Evolutionary conservation across 2,797 vertebrate species (phyloP).

Genomic region (Podarcis siculus): DNA sequence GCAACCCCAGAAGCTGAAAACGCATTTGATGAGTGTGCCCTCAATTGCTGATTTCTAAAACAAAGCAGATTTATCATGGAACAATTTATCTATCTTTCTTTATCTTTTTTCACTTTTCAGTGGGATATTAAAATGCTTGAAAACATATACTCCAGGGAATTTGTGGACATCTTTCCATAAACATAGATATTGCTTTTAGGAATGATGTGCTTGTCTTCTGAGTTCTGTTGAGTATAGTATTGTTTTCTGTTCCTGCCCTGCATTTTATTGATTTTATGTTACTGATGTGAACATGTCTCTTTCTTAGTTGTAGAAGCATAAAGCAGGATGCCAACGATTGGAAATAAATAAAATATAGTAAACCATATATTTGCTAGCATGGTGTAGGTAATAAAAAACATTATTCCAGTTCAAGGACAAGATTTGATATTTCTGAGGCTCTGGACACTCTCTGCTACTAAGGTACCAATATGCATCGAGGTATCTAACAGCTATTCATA

Average conservation of each 20-base stretch:
- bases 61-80: not conserved
- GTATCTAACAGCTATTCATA: too few relatives aligned
- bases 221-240: not conserved
- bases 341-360: not conserved
- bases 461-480: too few relatives aligned
- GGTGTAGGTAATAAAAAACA: not conserved
- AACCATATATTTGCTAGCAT: not conserved
- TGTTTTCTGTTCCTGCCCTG: conserved; percentile 1
- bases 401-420: not conserved
- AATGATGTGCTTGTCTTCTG: not conserved
- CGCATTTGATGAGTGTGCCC: not conserved
- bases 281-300: not conserved
- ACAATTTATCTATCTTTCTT: not conserved
- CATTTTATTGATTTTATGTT: not conserved
- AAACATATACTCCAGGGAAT: not conserved
- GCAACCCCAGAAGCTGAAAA: not conserved
- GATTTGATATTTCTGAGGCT: not conserved
- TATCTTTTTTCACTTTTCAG: not conserved
- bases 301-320: not conserved
- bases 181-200: not conserved
- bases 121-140: not conserved
- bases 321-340: not conserved
- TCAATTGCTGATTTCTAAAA: not conserved
- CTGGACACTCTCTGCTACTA: too few relatives aligned
- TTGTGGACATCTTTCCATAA: not conserved